phyloP scores from a whole-genome alignment of 2,113 vertebrate species.

The Balaeniceps rex region DNA sequence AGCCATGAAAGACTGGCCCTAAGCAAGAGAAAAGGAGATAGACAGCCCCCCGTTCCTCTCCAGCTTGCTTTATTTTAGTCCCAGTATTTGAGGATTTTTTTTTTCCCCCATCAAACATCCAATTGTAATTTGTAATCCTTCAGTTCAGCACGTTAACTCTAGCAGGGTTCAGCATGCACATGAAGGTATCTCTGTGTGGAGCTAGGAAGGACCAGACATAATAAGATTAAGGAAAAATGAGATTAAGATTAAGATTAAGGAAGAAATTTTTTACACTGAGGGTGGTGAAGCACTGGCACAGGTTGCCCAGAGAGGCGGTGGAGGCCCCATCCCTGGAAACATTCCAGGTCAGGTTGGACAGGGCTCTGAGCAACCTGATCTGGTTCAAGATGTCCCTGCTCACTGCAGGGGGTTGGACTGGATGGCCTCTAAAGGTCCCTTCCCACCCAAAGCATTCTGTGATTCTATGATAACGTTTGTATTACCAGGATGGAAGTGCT shows the following conservation, averaged over 20 bases:
- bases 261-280: too few relatives aligned
- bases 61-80: not conserved
- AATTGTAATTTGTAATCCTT: not conserved
- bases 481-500: not conserved
- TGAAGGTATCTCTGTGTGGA: not conserved
- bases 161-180: not conserved
- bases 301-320: too few relatives aligned
- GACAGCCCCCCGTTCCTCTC: not conserved
- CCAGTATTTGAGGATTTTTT: not conserved
- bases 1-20: not conserved
- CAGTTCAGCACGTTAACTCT: not conserved
- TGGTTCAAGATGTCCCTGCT: too few relatives aligned
- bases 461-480: rapidly evolving
- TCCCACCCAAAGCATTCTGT: too few relatives aligned
- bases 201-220: not conserved
- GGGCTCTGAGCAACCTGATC: too few relatives aligned
- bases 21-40: not conserved
- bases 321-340: too few relatives aligned
- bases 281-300: too few relatives aligned
- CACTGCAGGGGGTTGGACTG: too few relatives aligned
- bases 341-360: too few relatives aligned
- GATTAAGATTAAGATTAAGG: too few relatives aligned
- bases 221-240: too few relatives aligned
- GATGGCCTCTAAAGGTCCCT: too few relatives aligned
- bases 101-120: not conserved